Evolutionary conservation across 23 tunicate species (phyloP), one percentile per base, ranked within the genome.

Genomic region (Trididemnum nubilum): DNA sequence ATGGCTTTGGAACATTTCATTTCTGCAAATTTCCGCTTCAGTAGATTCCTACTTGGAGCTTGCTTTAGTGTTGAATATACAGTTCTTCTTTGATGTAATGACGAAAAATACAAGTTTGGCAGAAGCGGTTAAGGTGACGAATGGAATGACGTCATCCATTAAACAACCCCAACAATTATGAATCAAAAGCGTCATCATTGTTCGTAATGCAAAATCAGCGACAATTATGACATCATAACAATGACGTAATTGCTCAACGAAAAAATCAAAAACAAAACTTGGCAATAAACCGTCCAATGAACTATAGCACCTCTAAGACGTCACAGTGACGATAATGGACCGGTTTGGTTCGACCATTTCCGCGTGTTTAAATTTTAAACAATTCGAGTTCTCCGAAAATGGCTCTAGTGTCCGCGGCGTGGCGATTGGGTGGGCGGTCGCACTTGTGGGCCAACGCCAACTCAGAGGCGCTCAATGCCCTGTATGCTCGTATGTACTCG

Each of bases 401-500:
- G 57, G 69, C 35, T 2, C 98, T 60, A 38, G 94, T 84, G 22
- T 73, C 86, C 25, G 58, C 35, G 1, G 86, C 94, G 36, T 87
- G 85, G 15, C 35, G 36, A 36, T 76, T 84, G 0, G 93, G 93
- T 29, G 89, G 93, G 2, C 87, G 73, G 72, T 93, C 98, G 50
- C 87, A 87, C 64, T 84, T 88, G 23, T 58, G 71, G 24, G 87
- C 49, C 80, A 83, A 69, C 1, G 36, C 69, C 28, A 80, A 71
- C 64, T 93, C 98, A 0, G 35, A n/a, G 24, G 78, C 33, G 2
- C 85, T 78, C 23, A 93, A 83, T 5, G 82, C 78, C 34, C 88
- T 87, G 52, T 82, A 93, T 2, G 98, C 98, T 7, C 87, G 82
- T 36, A 69, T 78, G 87, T 93, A 93, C 69, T 82, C 94, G 22